Evolutionary conservation across 2,113 vertebrate genomes (phyloP).

Genomic region (Elaphurus davidianus): DNA sequence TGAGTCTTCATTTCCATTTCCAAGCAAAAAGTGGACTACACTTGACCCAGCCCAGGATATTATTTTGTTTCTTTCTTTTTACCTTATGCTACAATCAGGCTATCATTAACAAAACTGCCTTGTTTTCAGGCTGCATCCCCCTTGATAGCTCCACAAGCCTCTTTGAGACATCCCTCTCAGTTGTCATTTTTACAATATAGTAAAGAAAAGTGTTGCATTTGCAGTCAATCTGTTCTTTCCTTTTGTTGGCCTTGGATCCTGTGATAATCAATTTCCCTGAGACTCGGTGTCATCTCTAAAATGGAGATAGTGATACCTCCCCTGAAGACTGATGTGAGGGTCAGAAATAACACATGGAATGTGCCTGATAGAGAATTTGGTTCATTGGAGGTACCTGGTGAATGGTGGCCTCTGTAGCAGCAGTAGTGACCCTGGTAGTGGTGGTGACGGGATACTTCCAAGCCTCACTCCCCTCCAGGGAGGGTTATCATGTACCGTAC

Average conservation of each 20-base stretch:
- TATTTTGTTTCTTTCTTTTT: neutral
- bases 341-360: neutral
- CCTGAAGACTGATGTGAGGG: neutral
- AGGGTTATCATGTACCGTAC: neutral
- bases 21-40: neutral
- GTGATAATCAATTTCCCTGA: neutral
- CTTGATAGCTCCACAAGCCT: neutral
- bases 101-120: neutral
- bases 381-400: neutral
- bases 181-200: neutral
- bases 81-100: neutral
- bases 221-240: neutral
- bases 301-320: neutral
- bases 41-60: neutral
- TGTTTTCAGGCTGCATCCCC: neutral
- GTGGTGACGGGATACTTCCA: neutral
- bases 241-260: neutral
- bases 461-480: neutral
- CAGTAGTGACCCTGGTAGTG: neutral
- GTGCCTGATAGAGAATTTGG: neutral
- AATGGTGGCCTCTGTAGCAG: neutral
- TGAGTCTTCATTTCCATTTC: slow-evolving; percentile 1
- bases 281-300: neutral
- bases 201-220: neutral
- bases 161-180: neutral